Evolutionary conservation across 2,797 vertebrate genomes (phyloP).

Genomic region (Menidia menidia): DNA sequence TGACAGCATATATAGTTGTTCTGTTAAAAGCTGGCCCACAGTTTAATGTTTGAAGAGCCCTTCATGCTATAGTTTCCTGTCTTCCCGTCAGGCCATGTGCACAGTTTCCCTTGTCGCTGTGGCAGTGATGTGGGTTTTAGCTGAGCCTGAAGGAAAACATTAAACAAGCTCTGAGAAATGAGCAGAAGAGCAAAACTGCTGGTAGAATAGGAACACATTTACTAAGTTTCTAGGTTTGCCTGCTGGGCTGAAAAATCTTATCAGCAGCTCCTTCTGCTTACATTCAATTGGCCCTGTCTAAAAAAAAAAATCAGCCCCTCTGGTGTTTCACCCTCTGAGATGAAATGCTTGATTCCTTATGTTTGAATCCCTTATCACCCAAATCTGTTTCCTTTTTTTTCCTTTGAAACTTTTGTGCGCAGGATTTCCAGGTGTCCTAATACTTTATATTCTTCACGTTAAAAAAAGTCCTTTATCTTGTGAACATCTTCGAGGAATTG

Average conservation of each 20-base stretch:
- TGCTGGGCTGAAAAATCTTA: not conserved
- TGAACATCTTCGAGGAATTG: not conserved
- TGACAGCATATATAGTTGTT: too few species aligned
- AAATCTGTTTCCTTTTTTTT: too few species aligned
- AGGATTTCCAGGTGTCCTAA: too few species aligned
- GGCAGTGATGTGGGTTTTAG: slow-evolving; percentile 8
- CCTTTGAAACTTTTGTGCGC: too few species aligned
- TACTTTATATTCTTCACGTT: too few species aligned
- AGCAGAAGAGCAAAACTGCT: not conserved
- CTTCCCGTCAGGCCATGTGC: not conserved
- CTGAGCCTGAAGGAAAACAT: slow-evolving; percentile 1
- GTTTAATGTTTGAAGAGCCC: not conserved
- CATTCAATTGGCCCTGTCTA: too few species aligned
- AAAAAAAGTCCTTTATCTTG: too few species aligned
- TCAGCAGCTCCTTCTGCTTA: not conserved
- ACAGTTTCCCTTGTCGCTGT: not conserved
- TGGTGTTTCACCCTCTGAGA: too few species aligned
- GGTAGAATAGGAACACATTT: not conserved
- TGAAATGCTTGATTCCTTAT: too few species aligned
- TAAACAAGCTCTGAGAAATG: slow-evolving; percentile 14
- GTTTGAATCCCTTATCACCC: too few species aligned
- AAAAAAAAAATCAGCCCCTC: too few species aligned
- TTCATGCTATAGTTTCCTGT: not conserved
- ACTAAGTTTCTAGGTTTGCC: not conserved
- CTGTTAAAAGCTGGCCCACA: too few species aligned